Evolutionary conservation across 2,888 invertebrate genomes (phyloP).

Genomic region (Hermodice carunculata): DNA sequence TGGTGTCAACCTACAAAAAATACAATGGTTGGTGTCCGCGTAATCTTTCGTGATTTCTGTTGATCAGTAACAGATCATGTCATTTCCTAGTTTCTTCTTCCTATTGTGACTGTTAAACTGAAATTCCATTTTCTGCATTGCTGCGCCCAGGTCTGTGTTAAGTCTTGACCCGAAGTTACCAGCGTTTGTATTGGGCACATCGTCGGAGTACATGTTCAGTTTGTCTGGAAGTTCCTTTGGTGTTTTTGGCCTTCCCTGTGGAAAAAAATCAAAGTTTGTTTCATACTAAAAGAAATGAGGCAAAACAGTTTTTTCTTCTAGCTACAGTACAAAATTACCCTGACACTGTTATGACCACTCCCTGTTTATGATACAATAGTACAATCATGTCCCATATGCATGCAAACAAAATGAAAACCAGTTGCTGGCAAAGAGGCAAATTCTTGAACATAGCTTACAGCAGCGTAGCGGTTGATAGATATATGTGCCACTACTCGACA

Average conservation of each 20-base stretch:
- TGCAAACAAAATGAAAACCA: no score
- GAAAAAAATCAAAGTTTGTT: constrained; percentile 12
- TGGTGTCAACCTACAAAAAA: no score
- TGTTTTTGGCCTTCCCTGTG: constrained; percentile 57
- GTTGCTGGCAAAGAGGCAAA: no score
- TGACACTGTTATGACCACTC: no score
- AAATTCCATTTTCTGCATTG: constrained; percentile 60
- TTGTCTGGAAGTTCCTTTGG: constrained; percentile 57
- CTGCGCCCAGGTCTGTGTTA: constrained; percentile 49
- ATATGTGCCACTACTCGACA: background rate
- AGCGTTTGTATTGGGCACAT: constrained; percentile 64
- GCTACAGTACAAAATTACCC: no score
- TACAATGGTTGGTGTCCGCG: no score
- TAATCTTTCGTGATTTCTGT: no score
- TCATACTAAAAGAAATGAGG: no score
- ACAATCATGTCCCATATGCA: no score
- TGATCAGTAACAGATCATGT: constrained; percentile 61
- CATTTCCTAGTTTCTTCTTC: constrained; percentile 55
- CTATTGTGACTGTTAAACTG: constrained; percentile 59
- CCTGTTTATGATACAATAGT: no score
- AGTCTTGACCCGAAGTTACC: constrained; percentile 64
- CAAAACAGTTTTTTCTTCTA: no score
- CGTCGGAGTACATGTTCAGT: constrained; percentile 55
- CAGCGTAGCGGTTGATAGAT: background rate
- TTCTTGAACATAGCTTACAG: no score